Base-by-base conservation (phyloP, 2,797 vertebrate species). In the Petrocephalus schoutedeni region DNA sequence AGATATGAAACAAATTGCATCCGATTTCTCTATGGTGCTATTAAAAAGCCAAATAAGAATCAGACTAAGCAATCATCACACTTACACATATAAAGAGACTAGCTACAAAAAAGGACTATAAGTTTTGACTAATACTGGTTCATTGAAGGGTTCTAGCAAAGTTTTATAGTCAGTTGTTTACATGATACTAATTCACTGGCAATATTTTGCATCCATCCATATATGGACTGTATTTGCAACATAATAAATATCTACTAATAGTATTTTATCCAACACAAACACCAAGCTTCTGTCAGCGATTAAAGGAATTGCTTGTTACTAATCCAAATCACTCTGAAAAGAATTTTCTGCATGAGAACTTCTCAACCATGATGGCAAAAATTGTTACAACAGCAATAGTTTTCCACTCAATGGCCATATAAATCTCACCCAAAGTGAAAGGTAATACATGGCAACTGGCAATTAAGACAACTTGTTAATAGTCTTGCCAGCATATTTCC, bases 391-490 rank as follows among this genome's bases (percentile, higher is more conserved):
- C 3, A 21, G 74, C 8, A 80, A 71, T 71, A 36, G 32, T 71
- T 41, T 74, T 74, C 36, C 67, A 80, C 19, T 80, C 74, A 80
- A 80, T 45, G 49, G n/a, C 36, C 41, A 21, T 80, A 45, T 49
- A 80, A 80, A 80, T 80, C 74, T 80, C n/a, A 80, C 36, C 19
- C 19, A 9, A 21, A 49, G 74, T 49, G 74, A 49, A 80, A 80
- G 41, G 74, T 49, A 80, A 80, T 49, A 80, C 36, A 80, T 80
- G 74, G n/a, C 19, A 80, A 49, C 45, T 80, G 74, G 19, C 19
- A 80, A 59, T 80, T 80, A 49, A 41, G 41, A 10, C 16, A 80
- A 80, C 41, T 80, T 80, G 74, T 80, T 80, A 80, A 80, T 80
- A 49, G 74, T 49, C 74, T 80, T 80, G 74, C 32, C 16, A 41